Base-by-base conservation (phyloP, 2,113 vertebrate species). In the Arothron firmamentum region DNA sequence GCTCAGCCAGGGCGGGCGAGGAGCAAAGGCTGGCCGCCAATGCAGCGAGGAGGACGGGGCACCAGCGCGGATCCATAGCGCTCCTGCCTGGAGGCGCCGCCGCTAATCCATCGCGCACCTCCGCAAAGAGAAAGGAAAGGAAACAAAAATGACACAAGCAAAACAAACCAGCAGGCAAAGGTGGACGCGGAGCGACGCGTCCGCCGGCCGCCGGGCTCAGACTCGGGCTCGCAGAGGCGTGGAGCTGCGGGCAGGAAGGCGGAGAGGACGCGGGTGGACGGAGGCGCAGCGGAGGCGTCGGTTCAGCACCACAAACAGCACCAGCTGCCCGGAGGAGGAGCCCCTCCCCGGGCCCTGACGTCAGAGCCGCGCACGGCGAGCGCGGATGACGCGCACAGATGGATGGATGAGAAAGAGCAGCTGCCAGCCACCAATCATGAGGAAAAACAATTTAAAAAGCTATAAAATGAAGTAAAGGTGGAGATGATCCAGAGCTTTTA, bases 271-370 rank as follows among this genome's bases (percentile, higher is more conserved):
- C 10, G 48, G 51, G 51, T 21, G 17, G 69, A 71, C 2, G 69
- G 71, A 38, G 63, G 72, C 60, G 74, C 79, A 77, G 70, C 49
- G 60, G 72, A 79, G 76, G 61, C 80, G 86, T n/a, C n/a, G n/a
- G n/a, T n/a, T n/a, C n/a, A n/a, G n/a, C n/a, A n/a, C n/a, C 88
- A 81, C 83, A 82, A 86, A 89, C 88, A 91, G 89, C 84, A 41
- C 74, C 73, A 16, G 45, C 75, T 84, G 79, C 70, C 38, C 47
- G 56, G 53, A 58, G 52, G 74, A 78, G 74, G 71, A 89, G 88
- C 90, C 88, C 90, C 90, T 77, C 91, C 88, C 75, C 60, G 59
- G 58, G 23, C 45, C 51, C 42, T 90, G 86, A 90, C 90, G 89
- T 92, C 89, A 89, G 68, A 69, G 34, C 34, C 77, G 79, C 77